phyloP scores from a whole-genome alignment of 2,797 vertebrate genomes.

The Rhinichthys osculus region DNA sequence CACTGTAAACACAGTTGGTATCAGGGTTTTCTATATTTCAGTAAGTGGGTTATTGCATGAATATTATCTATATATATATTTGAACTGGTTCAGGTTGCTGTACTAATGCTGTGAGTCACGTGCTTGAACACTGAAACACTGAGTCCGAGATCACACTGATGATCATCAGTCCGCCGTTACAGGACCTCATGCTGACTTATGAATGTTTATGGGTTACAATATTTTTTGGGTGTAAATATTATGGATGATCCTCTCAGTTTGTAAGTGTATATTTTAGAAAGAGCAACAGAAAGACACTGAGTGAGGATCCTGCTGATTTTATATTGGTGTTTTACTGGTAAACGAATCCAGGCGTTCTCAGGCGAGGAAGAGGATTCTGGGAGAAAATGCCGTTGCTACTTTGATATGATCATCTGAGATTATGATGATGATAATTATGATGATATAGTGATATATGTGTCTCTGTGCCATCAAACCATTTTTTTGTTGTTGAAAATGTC shows the following conservation, averaged over 20 bases:
- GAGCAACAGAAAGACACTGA: background rate
- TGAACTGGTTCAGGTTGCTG: background rate
- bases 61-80: background rate
- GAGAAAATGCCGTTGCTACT: background rate
- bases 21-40: background rate
- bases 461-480: background rate
- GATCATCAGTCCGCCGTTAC: background rate
- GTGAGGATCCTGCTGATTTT: constrained; percentile 12
- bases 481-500: background rate
- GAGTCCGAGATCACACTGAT: background rate
- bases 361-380: background rate
- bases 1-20: background rate
- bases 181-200: background rate
- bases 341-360: background rate
- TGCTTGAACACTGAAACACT: background rate
- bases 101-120: background rate
- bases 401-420: background rate
- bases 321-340: background rate
- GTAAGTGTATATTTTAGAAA: constrained; percentile 9
- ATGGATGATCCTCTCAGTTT: background rate
- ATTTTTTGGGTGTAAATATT: background rate
- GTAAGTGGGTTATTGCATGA: background rate
- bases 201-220: constrained; percentile 10
- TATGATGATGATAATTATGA: background rate
- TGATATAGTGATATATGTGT: background rate